A percentile compares a stretch with the other conserved stretches of the same genome.
phyloP scores from a whole-genome alignment of 2,113 vertebrate genomes.

The Pangasianodon hypophthalmus region DNA sequence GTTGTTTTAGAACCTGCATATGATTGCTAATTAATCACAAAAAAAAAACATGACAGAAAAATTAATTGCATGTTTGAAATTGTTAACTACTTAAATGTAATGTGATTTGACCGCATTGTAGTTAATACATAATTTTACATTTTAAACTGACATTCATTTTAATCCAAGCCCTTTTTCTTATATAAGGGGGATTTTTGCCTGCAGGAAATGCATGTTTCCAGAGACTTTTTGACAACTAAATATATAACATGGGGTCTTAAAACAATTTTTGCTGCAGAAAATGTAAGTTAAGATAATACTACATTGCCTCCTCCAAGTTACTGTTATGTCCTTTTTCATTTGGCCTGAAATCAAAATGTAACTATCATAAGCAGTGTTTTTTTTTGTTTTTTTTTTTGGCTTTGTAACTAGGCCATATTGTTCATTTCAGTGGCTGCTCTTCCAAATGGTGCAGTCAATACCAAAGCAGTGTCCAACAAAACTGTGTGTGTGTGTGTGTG shows the following conservation, averaged over 20 bases:
- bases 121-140: background rate
- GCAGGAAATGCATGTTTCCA: background rate
- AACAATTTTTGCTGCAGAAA: background rate
- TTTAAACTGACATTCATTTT: background rate
- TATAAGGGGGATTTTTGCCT: background rate
- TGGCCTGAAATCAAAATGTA: background rate
- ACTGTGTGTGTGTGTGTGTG: background rate
- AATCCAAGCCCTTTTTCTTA: background rate
- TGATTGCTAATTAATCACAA: background rate
- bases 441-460: background rate
- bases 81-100: no score
- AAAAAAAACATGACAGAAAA: background rate
- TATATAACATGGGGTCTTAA: background rate
- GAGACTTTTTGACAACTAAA: background rate
- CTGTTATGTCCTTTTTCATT: background rate
- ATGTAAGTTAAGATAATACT: background rate
- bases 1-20: background rate
- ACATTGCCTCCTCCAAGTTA: background rate
- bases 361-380: background rate
- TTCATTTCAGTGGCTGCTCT: background rate
- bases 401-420: background rate
- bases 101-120: background rate
- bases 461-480: background rate
- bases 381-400: background rate
- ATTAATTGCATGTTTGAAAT: no score